Evolutionary conservation across 2,888 invertebrate species (phyloP), one percentile per base, ranked within the genome.

Genomic region (Chamaedrilus cognettii): DNA sequence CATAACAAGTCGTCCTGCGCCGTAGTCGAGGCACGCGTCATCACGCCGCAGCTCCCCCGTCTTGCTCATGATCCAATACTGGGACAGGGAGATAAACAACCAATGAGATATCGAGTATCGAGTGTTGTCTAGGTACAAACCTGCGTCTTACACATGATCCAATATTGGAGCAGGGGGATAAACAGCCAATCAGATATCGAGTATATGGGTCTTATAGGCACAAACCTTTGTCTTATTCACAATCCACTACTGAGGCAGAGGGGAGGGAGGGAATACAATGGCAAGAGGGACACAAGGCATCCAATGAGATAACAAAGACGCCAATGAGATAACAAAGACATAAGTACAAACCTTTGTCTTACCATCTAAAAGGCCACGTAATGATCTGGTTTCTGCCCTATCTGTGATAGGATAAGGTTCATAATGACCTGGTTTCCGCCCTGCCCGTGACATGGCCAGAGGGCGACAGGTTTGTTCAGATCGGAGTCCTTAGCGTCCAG

Each of bases 361-460:
- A n/a, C n/a, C n/a, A n/a, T n/a, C n/a, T n/a, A n/a, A n/a, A n/a
- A n/a, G n/a, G n/a, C n/a, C n/a, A n/a, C n/a, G n/a, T n/a, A n/a
- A n/a, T n/a, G n/a, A n/a, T 97, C 96, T 99, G 98, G 88, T 99
- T 98, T 86, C 98, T 98, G 83, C 98, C 98, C 88, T 97, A 96
- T 80, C 91, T 91, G 86, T 99, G 99, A 87, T 99, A 99, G 77
- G 96, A 96, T 88, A 96, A 99, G 77, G n/a, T n/a, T n/a, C n/a
- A n/a, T n/a, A n/a, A n/a, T n/a, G n/a, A n/a, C 97, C 96, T 99
- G 98, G 88, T 99, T 98, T 86, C 98, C 99, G 83, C 98, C 98
- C 88, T 97, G 96, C 80, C 91, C 91, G 86, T 99, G 99, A 87
- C 99, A 99, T 77, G 96, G 96, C 88, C 96, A 99, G 77, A 96